Base-by-base conservation (phyloP, 2,888 invertebrate genomes). In the Idaea biselata region DNA sequence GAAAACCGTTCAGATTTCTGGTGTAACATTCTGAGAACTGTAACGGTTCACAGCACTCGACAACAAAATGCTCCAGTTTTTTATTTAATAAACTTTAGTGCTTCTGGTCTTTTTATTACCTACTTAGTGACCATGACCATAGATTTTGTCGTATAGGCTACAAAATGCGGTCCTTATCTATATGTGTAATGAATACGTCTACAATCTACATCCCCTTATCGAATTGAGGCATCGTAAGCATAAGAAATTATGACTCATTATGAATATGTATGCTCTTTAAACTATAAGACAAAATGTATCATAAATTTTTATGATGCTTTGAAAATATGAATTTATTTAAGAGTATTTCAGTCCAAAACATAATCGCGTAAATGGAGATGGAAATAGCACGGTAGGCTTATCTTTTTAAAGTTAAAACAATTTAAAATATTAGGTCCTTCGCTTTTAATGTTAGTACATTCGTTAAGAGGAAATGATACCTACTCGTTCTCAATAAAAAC, bases 51-150 rank as follows among this genome's bases (percentile, higher is more conserved):
- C 69, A 73, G 75, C 74, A 74, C 75, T 77, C 74, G 71, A 73
- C 76, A 78, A 78, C 80, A 75, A 82, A 87, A 82, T 80, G 83
- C 83, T 85, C 84, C 81, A 87, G 83, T 86, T 87, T 79, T 77
- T 78, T 87, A 79, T 77, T 78, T 79, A 76, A 79, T 82, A 81
- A 83, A 82, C 73, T 78, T 79, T 75, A 78, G 74, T 77, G 72
- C 72, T 73, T 75, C 75, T 73, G 74, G 71, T 75, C 73, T 70
- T 80, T 79, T 83, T 81, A 81, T 78, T 80, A 80, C 81, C 80
- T 68, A 81, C 80, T 83, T 76, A 82, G 82, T 83, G 55, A 58
- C 59, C 54, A 59, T 60, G 54, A 33, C 62, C 60, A 64, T 62
- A 61, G 63, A 64, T 86, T 82, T 80, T 80, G 82, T 82, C 79